phyloP scores from a whole-genome alignment of 2,888 invertebrate genomes.

The Hirtodrosophila trivittata region DNA sequence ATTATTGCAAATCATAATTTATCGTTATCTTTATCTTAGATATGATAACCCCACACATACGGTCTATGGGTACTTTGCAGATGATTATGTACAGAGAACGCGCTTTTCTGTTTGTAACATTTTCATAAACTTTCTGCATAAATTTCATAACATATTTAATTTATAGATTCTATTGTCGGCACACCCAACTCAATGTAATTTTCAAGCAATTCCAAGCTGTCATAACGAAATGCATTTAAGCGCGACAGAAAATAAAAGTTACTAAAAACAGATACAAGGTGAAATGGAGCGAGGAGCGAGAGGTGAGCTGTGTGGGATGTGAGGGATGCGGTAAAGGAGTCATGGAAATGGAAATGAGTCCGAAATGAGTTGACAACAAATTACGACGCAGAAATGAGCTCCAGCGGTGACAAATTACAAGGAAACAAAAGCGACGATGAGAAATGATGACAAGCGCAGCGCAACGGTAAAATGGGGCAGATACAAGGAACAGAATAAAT shows the following conservation, averaged over 20 bases:
- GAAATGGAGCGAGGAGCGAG: constrained; percentile 1
- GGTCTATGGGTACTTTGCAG: no score
- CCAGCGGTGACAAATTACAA: constrained; percentile 81
- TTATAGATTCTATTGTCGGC: constrained; percentile 20
- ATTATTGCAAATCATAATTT: no score
- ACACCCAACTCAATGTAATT: constrained; percentile 33
- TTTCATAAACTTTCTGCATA: no score
- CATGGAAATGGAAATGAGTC: constrained; percentile 48
- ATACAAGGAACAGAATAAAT: constrained; percentile 12
- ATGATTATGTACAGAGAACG: no score
- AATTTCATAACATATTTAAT: no score
- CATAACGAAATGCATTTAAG: constrained; percentile 65
- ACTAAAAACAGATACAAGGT: constrained; percentile 35
- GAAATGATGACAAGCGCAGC: constrained; percentile 72
- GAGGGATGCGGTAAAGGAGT: constrained; percentile 1
- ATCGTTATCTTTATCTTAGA: no score
- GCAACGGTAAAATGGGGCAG: constrained; percentile 59
- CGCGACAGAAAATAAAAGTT: constrained; percentile 43
- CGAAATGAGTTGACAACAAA: constrained; percentile 75
- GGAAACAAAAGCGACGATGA: constrained; percentile 66
- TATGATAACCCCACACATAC: no score
- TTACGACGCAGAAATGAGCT: constrained; percentile 76
- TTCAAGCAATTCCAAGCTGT: constrained; percentile 42
- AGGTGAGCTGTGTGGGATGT: no score
- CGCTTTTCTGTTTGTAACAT: no score